Conservation (phyloP, 2,888 invertebrate genomes). For the Acronicta leporina region DNA sequence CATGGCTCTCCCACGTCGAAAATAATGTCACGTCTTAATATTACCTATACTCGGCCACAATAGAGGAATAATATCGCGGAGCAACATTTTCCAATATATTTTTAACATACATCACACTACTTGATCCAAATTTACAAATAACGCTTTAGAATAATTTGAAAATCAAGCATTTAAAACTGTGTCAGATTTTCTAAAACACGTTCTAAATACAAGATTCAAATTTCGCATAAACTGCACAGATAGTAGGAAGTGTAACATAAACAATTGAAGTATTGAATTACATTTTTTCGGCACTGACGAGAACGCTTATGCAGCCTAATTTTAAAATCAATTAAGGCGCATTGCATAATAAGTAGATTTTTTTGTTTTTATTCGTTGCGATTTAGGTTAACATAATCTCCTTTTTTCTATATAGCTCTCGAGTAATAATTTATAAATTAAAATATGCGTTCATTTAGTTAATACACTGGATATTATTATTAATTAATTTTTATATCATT, state of each 20-base stretch:
- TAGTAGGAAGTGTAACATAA: conserved; percentile 45
- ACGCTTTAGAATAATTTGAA: conserved; percentile 12
- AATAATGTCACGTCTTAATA: too few relatives aligned
- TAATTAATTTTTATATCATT: too few relatives aligned
- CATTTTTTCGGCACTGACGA: conserved; percentile 45
- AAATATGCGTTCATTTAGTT: too few relatives aligned
- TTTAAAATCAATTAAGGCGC: conserved; percentile 2
- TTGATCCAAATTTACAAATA: neutral
- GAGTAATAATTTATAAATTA: too few relatives aligned
- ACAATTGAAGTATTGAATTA: conserved; percentile 36
- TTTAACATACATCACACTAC: too few relatives aligned
- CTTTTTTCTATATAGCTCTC: too few relatives aligned
- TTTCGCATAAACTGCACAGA: conserved; percentile 23
- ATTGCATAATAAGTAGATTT: neutral
- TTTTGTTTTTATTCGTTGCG: neutral
- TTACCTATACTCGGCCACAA: too few relatives aligned
- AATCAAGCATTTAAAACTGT: conserved; percentile 22
- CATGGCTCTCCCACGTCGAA: too few relatives aligned
- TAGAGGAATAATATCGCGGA: too few relatives aligned
- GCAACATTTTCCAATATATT: too few relatives aligned
- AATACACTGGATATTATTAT: too few relatives aligned
- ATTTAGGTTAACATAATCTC: too few relatives aligned
- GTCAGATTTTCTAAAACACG: conserved; percentile 30
- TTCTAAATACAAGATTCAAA: conserved; percentile 24
- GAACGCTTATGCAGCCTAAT: conserved; percentile 8